phyloP scores from a whole-genome alignment of 2,113 vertebrate species.

The Nibea albiflora region DNA sequence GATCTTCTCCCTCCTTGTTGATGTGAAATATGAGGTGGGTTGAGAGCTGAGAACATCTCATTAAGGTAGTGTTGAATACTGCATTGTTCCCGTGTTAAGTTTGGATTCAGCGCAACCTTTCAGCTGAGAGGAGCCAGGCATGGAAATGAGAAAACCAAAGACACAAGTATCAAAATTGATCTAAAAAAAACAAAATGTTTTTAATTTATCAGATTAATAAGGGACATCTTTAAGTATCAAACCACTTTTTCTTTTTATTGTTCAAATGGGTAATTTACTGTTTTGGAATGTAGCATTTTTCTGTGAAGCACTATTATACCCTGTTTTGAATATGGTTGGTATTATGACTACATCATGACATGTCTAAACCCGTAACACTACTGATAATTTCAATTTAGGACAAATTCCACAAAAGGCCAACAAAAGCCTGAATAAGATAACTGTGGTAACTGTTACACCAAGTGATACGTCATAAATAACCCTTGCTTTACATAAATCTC shows the following conservation, averaged over 20 bases:
- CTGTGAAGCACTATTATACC: not conserved
- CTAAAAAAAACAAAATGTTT: not conserved
- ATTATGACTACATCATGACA: not conserved
- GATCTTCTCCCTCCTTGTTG: constrained; percentile 29
- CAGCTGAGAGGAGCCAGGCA: not conserved
- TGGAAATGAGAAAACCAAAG: constrained; percentile 26
- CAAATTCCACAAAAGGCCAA: not conserved
- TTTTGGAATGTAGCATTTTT: not conserved
- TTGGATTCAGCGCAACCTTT: constrained; percentile 14
- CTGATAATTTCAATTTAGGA: not conserved
- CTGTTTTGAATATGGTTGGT: not conserved
- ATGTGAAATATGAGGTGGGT: constrained; percentile 36
- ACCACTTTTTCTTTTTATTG: not conserved
- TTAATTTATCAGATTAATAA: not conserved
- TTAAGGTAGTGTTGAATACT: constrained; percentile 27
- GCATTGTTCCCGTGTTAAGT: constrained; percentile 42
- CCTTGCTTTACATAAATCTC: not conserved
- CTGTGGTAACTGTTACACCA: constrained; percentile 3
- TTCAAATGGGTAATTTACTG: not conserved
- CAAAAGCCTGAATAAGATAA: not conserved
- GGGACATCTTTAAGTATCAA: not conserved
- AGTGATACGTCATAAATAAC: not conserved
- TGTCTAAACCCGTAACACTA: not conserved
- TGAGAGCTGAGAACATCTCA: constrained; percentile 45
- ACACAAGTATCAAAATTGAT: constrained; percentile 23